phyloP scores from a whole-genome alignment of 2,888 invertebrate genomes.

The Phlogophora meticulosa region DNA sequence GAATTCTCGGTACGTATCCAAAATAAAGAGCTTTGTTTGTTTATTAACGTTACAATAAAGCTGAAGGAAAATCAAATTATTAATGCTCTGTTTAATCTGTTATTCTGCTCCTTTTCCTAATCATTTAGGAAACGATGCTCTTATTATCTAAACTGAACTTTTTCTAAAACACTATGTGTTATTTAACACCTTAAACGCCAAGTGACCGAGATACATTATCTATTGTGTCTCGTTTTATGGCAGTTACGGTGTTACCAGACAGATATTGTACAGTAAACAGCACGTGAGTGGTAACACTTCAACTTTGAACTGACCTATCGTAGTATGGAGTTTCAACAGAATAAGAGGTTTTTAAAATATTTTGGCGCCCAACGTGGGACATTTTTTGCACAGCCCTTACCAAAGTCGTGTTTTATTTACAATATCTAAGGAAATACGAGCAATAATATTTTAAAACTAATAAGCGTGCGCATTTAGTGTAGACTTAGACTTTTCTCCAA shows the following conservation, averaged over 20 bases:
- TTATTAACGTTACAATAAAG: conserved; percentile 28
- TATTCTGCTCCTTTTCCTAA: neutral
- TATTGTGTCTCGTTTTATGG: too few species aligned
- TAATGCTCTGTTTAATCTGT: conserved; percentile 12
- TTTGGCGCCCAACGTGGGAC: conserved; percentile 42
- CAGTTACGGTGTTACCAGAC: too few species aligned
- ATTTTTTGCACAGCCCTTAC: neutral
- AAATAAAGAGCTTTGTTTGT: conserved; percentile 28
- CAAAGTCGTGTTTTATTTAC: neutral
- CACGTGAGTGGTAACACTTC: too few species aligned
- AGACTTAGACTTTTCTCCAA: neutral
- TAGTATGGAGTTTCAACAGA: too few species aligned
- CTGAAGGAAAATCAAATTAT: conserved; percentile 8
- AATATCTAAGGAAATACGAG: neutral
- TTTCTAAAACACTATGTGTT: too few species aligned
- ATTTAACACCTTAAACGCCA: too few species aligned
- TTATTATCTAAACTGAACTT: too few species aligned
- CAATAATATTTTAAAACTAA: neutral
- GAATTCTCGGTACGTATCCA: conserved; percentile 16
- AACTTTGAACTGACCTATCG: too few species aligned
- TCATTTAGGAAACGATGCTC: too few species aligned
- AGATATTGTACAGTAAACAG: too few species aligned
- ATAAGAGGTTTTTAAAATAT: neutral
- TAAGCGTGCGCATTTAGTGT: neutral
- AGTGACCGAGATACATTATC: too few species aligned